Percentiles rank a stretch among this genome's conserved stretches.
phyloP scores from a whole-genome alignment of 2,113 vertebrate genomes.

The Calcarius ornatus region DNA sequence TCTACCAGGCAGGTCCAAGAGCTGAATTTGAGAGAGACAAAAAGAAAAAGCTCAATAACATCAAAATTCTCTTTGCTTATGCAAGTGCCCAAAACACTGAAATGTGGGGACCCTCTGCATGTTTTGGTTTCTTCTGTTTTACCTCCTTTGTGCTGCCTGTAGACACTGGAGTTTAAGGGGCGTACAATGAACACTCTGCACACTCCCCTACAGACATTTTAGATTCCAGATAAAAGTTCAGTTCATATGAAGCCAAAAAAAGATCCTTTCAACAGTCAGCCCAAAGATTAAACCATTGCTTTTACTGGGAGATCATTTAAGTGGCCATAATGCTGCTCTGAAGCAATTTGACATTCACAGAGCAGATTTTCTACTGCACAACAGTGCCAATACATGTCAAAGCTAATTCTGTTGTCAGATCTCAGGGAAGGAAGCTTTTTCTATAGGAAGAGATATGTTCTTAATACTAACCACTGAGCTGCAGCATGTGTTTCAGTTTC shows the following conservation, averaged over 20 bases:
- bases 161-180: neutral
- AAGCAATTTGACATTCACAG: neutral
- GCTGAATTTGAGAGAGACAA: slow-evolving; percentile 55
- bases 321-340: neutral
- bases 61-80: neutral
- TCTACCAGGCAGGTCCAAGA: slow-evolving; percentile 97
- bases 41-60: neutral
- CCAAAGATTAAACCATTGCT: neutral
- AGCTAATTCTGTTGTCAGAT: neutral
- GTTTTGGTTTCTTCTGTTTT: neutral
- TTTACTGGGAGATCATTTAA: neutral
- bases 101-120: neutral
- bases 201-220: neutral
- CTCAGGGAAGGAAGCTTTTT: neutral
- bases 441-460: neutral
- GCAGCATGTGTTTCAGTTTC: neutral
- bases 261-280: neutral
- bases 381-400: neutral
- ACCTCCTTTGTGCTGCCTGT: neutral
- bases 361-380: neutral
- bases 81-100: neutral
- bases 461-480: neutral
- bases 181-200: neutral
- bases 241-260: neutral
- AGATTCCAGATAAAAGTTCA: neutral